Conservation (phyloP, 2,797 vertebrate species). For the Lagocephalus sceleratus region DNA sequence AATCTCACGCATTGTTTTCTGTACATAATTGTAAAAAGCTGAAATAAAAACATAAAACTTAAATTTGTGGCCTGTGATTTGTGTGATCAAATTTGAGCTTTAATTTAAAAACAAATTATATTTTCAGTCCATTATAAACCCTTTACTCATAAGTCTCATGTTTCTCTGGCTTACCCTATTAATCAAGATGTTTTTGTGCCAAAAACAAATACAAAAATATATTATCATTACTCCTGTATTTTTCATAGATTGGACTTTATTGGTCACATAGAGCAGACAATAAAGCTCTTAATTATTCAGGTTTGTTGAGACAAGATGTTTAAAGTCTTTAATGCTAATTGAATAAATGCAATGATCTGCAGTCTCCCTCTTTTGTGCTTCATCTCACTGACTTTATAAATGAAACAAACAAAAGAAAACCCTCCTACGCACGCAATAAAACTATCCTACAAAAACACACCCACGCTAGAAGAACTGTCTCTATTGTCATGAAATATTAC, state of each 20-base stretch:
- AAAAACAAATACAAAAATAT: too few relatives aligned
- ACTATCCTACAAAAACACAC: background rate
- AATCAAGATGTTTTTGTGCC: background rate
- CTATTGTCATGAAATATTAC: conserved; percentile 52
- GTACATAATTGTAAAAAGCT: conserved; percentile 15
- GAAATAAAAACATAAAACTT: background rate
- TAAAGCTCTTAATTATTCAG: background rate
- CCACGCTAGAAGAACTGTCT: conserved; percentile 24
- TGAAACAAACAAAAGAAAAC: background rate
- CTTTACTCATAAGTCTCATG: background rate
- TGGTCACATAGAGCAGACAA: too few relatives aligned
- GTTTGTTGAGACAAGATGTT: background rate
- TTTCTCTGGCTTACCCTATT: too few relatives aligned
- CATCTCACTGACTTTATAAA: background rate
- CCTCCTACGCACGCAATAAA: background rate
- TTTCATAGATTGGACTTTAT: background rate
- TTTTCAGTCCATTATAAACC: too few relatives aligned
- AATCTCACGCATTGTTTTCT: background rate
- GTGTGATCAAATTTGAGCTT: background rate
- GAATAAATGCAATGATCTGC: background rate
- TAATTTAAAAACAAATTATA: background rate
- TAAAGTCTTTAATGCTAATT: conserved; percentile 23
- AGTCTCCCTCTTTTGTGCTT: background rate
- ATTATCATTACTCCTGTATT: too few relatives aligned
- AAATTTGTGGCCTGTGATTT: background rate